A percentile compares a stretch with the other conserved stretches of the same genome.
Conservation (phyloP, 1,140 invertebrate genomes). For the Camponotus pennsylvanicus region DNA sequence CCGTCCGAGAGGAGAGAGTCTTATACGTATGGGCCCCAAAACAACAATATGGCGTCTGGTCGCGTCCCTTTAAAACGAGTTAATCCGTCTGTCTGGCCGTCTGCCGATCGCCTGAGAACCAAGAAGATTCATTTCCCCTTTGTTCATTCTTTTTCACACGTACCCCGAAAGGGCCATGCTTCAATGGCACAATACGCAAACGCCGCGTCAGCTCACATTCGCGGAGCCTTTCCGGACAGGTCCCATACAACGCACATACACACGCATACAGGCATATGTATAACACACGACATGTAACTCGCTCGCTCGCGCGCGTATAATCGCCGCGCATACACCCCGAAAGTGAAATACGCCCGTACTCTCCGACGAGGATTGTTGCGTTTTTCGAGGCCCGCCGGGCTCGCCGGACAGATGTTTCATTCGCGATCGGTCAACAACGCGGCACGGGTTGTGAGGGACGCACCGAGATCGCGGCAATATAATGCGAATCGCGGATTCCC, state of each 20-base stretch:
- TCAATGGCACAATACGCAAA: constrained; percentile 74
- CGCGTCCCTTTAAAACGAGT: constrained; percentile 80
- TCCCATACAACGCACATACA: constrained; percentile 58
- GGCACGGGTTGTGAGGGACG: constrained; percentile 27
- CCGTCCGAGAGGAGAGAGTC: constrained; percentile 30
- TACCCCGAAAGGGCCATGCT: constrained; percentile 71
- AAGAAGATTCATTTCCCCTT: constrained; percentile 82
- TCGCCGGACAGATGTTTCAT: constrained; percentile 68
- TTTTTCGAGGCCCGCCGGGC: constrained; percentile 38
- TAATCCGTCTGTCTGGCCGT: constrained; percentile 78
- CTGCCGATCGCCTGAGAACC: constrained; percentile 80
- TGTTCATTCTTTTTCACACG: constrained; percentile 82
- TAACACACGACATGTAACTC: constrained; percentile 19
- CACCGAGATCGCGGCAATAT: constrained; percentile 59
- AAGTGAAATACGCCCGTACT: constrained; percentile 60
- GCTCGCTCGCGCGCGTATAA: constrained; percentile 55
- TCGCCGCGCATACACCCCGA: constrained; percentile 30
- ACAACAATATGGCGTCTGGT: constrained; percentile 70
- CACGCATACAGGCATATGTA: constrained; percentile 35
- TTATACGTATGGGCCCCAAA: constrained; percentile 28
- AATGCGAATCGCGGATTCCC: constrained; percentile 65
- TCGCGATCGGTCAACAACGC: constrained; percentile 28
- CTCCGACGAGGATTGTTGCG: constrained; percentile 57
- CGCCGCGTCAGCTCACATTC: constrained; percentile 50
- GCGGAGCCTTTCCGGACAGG: constrained; percentile 63